Evolutionary conservation across 2,113 vertebrate genomes (phyloP).

Genomic region (Crocuta crocuta): DNA sequence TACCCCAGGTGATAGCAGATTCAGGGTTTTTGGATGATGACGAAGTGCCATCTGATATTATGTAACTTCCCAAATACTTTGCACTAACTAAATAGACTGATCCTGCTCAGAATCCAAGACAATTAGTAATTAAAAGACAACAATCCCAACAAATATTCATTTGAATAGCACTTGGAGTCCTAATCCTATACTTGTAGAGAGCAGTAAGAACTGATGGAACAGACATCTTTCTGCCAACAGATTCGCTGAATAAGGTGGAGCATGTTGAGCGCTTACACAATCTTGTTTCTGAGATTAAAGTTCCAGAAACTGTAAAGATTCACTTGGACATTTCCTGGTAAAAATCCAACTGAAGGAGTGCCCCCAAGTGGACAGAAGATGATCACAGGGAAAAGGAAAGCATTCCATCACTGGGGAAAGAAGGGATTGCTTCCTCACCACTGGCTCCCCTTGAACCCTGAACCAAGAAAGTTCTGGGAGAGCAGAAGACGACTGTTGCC

Average conservation of each 20-base stretch:
- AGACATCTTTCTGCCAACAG: not conserved
- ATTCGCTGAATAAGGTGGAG: not conserved
- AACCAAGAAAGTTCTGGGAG: not conserved
- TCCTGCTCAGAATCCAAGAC: not conserved
- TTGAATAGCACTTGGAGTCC: not conserved
- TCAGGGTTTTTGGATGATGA: constrained; percentile 41
- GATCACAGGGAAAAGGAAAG: constrained; percentile 14
- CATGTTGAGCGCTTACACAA: not conserved
- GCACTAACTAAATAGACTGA: constrained; percentile 16
- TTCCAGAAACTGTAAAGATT: not conserved
- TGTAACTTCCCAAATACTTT: not conserved
- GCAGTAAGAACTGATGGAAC: not conserved
- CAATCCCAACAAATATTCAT: not conserved
- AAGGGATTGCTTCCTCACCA: not conserved
- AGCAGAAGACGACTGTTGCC: not conserved
- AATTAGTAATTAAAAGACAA: constrained; percentile 34
- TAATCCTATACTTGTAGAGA: not conserved
- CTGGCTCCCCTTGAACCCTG: not conserved
- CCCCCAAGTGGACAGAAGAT: constrained; percentile 58
- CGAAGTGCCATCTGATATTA: not conserved
- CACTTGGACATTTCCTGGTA: not conserved
- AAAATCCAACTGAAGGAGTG: not conserved
- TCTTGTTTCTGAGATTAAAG: constrained; percentile 7
- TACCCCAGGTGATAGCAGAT: not conserved
- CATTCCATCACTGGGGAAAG: not conserved